These are phyloP conservation scores for Arvicanthis niloticus DNA, from an alignment of 2,113 vertebrate genomes.

Conservation along the genomic window DNA sequence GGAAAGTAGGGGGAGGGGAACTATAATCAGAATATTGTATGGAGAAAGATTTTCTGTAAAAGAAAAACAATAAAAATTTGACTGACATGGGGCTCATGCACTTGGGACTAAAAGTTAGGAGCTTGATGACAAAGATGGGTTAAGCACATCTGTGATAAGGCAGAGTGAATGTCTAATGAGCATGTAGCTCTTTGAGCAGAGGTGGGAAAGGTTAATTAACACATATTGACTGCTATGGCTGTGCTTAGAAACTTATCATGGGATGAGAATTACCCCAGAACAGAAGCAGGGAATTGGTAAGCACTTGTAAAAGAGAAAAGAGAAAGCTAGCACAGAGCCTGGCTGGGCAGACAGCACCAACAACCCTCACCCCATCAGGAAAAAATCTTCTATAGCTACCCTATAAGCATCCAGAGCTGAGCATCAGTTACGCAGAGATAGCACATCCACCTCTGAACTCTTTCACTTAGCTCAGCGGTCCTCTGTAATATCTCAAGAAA, in stretches of 20 bases:
- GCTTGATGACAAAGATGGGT: not conserved
- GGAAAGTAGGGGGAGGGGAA: not conserved
- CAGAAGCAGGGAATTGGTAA: not conserved
- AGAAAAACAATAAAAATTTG: not conserved
- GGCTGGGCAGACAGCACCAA: not conserved
- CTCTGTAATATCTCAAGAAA: not conserved
- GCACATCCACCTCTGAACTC: not conserved
- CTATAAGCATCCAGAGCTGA: not conserved
- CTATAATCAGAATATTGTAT: not conserved
- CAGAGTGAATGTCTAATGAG: not conserved
- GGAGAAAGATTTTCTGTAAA: too few species aligned
- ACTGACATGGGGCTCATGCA: not conserved
- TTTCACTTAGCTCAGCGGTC: too few species aligned
- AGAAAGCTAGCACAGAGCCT: not conserved
- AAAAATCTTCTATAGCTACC: not conserved
- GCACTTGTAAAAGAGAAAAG: not conserved
- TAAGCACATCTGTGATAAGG: not conserved
- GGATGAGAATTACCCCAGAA: not conserved
- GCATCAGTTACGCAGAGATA: not conserved
- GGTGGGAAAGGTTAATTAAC: not conserved
- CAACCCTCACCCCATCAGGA: not conserved
- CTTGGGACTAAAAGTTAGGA: too few species aligned
- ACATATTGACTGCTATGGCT: not conserved
- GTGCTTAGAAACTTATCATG: not conserved
- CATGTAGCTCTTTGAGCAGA: not conserved